Conservation (phyloP, 1,140 invertebrate genomes). For the Bombus soroeensis region DNA sequence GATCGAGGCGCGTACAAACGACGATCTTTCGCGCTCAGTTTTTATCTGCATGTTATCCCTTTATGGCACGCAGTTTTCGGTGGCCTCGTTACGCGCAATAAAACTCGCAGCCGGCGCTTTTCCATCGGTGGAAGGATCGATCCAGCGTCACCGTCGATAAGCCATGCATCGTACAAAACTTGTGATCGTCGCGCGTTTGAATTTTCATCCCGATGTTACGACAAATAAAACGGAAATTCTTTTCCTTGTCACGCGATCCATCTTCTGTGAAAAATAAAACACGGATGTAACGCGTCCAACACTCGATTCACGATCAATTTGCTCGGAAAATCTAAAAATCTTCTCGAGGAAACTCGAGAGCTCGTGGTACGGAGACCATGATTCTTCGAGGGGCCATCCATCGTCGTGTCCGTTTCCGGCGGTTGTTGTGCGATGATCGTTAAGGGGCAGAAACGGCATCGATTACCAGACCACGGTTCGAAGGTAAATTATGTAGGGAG, state of each 20-base stretch:
- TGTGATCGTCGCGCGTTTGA: too few species aligned
- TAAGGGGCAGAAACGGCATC: background rate
- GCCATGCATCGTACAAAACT: too few species aligned
- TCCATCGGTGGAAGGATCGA: too few species aligned
- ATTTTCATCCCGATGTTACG: too few species aligned
- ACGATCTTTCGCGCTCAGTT: constrained; percentile 50
- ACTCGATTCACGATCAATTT: background rate
- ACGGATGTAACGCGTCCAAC: too few species aligned
- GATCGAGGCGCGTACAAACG: constrained; percentile 33
- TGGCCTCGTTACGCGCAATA: too few species aligned
- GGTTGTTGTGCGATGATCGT: background rate
- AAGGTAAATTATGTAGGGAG: constrained; percentile 25
- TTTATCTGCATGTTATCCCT: constrained; percentile 33
- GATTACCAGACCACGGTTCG: background rate
- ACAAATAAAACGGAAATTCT: too few species aligned
- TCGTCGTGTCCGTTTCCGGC: background rate
- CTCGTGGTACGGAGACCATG: background rate
- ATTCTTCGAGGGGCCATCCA: background rate
- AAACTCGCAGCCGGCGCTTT: too few species aligned
- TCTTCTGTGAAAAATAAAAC: too few species aligned
- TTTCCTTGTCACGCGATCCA: too few species aligned
- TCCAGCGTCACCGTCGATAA: too few species aligned
- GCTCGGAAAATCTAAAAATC: background rate
- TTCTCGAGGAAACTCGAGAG: background rate
- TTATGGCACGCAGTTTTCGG: constrained; percentile 23